Evolutionary conservation across 2,113 vertebrate species (phyloP), one percentile per base, ranked within the genome.

Genomic region (Eublepharis macularius): DNA sequence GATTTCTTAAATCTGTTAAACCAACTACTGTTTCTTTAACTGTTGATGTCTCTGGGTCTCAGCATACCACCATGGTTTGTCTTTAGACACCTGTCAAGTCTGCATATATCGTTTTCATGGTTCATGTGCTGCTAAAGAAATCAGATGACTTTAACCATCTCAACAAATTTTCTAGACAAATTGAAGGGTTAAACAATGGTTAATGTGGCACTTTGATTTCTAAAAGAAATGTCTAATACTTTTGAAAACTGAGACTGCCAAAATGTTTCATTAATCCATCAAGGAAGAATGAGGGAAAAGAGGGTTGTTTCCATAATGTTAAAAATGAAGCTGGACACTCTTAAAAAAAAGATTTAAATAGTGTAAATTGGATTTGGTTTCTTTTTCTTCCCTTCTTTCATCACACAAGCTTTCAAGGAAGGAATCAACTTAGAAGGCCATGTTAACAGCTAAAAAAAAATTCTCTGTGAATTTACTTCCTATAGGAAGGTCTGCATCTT

Each of bases 321-420:
- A 17, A n/a, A 77, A 19, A 24, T 60, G 60, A 6, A 82, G 2
- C 11, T 19, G 43, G 21, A 34, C 78, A 36, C 14, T 82, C 51
- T 80, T 34, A 83, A 82, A 19, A 10, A 73, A 19, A 69, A 47
- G 45, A 21, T 84, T 80, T 3, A 86, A 21, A 77, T 70, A 32
- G 45, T 49, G 69, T 0, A 78, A 24, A 70, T 4, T 49, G 75
- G 19, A 29, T 54, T 80, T 51, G 68, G 80, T 84, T 26, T 81
- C 41, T 57, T 47, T 80, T 85, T 83, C 80, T 85, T 47, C 14
- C 82, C 63, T 29, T 32, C 75, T 74, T 83, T 89, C 68, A 88
- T 17, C 68, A 89, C 54, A 66, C 76, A 60, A n/a, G 82, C 76
- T 41, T 87, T 66, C 74, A 85, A 57, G 87, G 49, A 87, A 29